Evolutionary conservation across 2,113 vertebrate species (phyloP).

Genomic region (Siniperca chuatsi): DNA sequence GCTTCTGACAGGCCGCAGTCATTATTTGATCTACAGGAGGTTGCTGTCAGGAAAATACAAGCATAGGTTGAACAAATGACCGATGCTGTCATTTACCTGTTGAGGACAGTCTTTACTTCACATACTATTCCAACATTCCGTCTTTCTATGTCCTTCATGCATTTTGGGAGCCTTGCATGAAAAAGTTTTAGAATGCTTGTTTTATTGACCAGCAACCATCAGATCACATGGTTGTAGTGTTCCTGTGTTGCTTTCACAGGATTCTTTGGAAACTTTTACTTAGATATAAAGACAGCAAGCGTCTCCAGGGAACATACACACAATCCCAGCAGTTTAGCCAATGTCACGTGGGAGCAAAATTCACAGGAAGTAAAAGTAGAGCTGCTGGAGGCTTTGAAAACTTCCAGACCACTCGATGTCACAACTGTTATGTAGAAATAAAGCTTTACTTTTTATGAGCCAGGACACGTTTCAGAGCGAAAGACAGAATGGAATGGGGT

Average conservation of each 20-base stretch:
- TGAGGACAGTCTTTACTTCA: neutral
- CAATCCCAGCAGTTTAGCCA: neutral
- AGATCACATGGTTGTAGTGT: neutral
- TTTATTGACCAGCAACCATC: neutral
- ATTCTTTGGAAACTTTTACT: neutral
- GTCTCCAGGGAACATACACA: neutral
- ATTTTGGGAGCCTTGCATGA: neutral
- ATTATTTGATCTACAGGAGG: too few species aligned
- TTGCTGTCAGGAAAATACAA: too few species aligned
- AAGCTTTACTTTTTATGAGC: conserved; percentile 22
- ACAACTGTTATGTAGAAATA: conserved; percentile 49
- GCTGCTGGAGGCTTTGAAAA: conserved; percentile 50
- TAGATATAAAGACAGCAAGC: neutral
- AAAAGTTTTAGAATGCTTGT: neutral
- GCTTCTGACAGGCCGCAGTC: too few species aligned
- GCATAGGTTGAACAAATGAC: too few species aligned
- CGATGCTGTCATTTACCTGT: neutral
- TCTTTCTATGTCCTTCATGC: neutral
- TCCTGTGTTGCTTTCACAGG: neutral
- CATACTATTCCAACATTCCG: neutral
- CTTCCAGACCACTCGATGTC: conserved; percentile 54
- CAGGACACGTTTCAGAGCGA: conserved; percentile 19
- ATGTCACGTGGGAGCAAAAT: neutral
- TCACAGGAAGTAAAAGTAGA: conserved; percentile 42
- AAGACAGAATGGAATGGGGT: conserved; percentile 15